These are phyloP conservation scores for Julus scandinavius DNA, from an alignment of 2,888 invertebrate species.

Conservation along the genomic window DNA sequence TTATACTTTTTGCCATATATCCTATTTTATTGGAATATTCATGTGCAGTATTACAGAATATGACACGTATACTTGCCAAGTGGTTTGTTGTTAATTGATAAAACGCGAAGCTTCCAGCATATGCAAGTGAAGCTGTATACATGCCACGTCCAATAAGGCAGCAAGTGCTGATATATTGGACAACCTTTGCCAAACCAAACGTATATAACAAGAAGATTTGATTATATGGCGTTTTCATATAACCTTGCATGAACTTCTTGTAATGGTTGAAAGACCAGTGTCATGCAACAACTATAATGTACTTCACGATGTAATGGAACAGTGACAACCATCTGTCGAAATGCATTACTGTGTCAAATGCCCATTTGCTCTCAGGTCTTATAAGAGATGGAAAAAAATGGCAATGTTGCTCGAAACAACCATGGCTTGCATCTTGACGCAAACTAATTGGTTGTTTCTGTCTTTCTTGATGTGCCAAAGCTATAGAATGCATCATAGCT, in stretches of 20 bases:
- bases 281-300: constrained; percentile 40
- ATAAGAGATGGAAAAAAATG: background rate
- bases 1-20: too few relatives aligned
- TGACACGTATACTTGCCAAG: background rate
- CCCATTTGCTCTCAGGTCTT: constrained; percentile 39
- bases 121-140: background rate
- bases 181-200: constrained; percentile 43
- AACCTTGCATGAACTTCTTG: constrained; percentile 43
- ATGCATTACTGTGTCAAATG: constrained; percentile 43
- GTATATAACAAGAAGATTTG: constrained; percentile 10
- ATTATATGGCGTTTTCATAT: constrained; percentile 20
- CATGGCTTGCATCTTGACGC: background rate
- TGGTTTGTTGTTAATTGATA: background rate
- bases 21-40: too few relatives aligned
- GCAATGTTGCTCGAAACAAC: constrained; percentile 5
- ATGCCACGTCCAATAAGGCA: constrained; percentile 13
- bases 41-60: too few relatives aligned
- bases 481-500: background rate
- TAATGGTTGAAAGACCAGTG: constrained; percentile 44
- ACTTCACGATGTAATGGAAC: constrained; percentile 37
- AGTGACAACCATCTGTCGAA: constrained; percentile 46
- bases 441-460: constrained; percentile 5
- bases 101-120: background rate
- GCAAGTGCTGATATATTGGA: background rate
- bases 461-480: background rate